These are phyloP conservation scores for Embidobia sp. DNA, from an alignment of 2,888 invertebrate genomes.

Conservation along the genomic window DNA sequence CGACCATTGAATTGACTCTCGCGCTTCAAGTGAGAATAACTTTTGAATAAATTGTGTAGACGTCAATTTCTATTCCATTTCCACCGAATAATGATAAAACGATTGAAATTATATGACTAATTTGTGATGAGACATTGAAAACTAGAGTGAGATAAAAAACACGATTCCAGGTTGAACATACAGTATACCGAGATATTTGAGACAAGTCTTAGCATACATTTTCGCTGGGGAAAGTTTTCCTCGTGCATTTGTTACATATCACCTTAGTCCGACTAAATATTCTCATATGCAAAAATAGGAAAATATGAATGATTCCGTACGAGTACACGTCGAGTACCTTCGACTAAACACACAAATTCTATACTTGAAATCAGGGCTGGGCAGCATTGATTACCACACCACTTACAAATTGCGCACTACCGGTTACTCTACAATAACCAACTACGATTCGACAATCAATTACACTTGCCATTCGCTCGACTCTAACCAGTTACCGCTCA, in stretches of 20 bases:
- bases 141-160: too few relatives aligned
- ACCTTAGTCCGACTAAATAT: constrained; percentile 34
- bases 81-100: too few relatives aligned
- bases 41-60: too few relatives aligned
- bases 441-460: constrained; percentile 35
- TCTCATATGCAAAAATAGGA: constrained; percentile 55
- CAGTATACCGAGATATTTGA: constrained; percentile 32
- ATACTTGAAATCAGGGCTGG: constrained; percentile 36
- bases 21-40: too few relatives aligned
- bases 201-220: constrained; percentile 13
- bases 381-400: constrained; percentile 31
- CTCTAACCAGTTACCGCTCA: constrained; percentile 21
- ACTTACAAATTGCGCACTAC: constrained; percentile 23
- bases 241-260: constrained; percentile 11
- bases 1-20: too few relatives aligned
- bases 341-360: constrained; percentile 23
- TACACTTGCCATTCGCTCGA: constrained; percentile 25
- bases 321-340: constrained; percentile 29
- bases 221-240: constrained; percentile 14
- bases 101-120: too few relatives aligned
- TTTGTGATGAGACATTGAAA: too few relatives aligned
- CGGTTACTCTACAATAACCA: constrained; percentile 12
- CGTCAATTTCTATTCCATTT: too few relatives aligned
- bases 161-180: too few relatives aligned
- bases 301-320: constrained; percentile 48